phyloP scores from a whole-genome alignment of 2,888 invertebrate species.

The Drosophila helvetica region DNA sequence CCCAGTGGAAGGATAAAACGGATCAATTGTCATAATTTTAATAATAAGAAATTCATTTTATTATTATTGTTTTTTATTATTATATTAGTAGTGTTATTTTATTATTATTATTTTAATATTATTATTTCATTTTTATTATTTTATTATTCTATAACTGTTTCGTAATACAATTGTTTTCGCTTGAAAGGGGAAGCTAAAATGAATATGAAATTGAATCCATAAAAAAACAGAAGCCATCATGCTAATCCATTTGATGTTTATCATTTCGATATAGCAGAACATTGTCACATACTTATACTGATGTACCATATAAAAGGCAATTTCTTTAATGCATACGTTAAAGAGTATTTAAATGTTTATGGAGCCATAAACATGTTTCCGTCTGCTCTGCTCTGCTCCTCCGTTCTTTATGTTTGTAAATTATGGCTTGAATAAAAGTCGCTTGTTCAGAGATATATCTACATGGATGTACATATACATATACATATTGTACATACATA shows the following conservation, averaged over 20 bases:
- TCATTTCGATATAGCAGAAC: background rate
- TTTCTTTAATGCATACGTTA: conserved; percentile 13
- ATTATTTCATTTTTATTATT: no score
- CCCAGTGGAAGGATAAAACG: no score
- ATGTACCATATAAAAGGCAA: background rate
- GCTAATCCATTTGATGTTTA: background rate
- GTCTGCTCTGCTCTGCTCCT: background rate
- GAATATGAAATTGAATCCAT: background rate
- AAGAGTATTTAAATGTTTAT: conserved; percentile 35
- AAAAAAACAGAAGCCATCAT: background rate
- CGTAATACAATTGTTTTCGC: no score
- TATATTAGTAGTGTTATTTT: no score
- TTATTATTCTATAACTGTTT: no score
- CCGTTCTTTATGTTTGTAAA: conserved; percentile 53
- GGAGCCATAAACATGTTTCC: conserved; percentile 15
- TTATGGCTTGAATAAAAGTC: conserved; percentile 74
- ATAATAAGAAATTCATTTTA: no score
- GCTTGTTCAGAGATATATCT: conserved; percentile 40
- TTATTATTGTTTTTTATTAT: no score
- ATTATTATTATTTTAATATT: no score
- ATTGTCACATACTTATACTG: background rate
- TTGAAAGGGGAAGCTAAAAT: background rate
- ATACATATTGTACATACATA: conserved; percentile 14
- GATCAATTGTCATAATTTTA: no score
- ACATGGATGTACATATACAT: conserved; percentile 7